A percentile compares a stretch with the other conserved stretches of the same genome.
Evolutionary conservation across 2,113 vertebrate species (phyloP).

Genomic region (Dicentrarchus labrax): DNA sequence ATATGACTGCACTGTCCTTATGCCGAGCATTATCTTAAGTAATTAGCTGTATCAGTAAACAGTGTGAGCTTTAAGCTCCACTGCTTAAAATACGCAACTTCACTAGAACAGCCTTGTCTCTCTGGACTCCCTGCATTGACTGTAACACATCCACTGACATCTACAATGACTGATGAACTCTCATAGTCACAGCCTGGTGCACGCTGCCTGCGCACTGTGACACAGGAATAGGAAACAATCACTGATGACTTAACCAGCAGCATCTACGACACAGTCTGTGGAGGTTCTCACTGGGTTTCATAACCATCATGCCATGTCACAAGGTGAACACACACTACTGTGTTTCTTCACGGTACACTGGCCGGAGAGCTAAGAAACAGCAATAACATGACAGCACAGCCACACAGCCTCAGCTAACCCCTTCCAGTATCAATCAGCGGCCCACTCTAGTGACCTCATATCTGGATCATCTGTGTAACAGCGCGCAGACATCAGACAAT

Average conservation of each 20-base stretch:
- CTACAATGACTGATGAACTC: conserved; percentile 42
- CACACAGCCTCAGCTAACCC: conserved; percentile 52
- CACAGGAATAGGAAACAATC: background rate
- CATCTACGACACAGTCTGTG: background rate
- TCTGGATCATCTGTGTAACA: conserved; percentile 53
- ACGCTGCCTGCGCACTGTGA: background rate
- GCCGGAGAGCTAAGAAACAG: conserved; percentile 12
- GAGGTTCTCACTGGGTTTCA: background rate
- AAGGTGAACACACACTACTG: background rate
- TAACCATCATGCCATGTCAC: background rate
- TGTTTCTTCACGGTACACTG: background rate
- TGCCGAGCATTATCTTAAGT: conserved; percentile 21
- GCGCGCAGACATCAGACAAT: conserved; percentile 34
- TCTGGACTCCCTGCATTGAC: conserved; percentile 29
- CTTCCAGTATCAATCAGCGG: conserved; percentile 51
- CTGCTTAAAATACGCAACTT: conserved; percentile 1
- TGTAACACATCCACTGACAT: conserved; percentile 40
- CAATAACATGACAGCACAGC: conserved; percentile 26
- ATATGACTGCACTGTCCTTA: background rate
- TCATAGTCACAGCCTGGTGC: conserved; percentile 12
- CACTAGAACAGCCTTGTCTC: conserved; percentile 1
- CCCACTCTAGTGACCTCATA: conserved; percentile 60
- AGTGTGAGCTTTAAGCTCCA: conserved; percentile 20
- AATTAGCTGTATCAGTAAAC: conserved; percentile 31
- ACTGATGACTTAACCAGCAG: conserved; percentile 3